Percentiles rank a stretch among this genome's conserved stretches.
Conservation (phyloP, 2,113 vertebrate genomes). For the Emydura subglobosa region DNA sequence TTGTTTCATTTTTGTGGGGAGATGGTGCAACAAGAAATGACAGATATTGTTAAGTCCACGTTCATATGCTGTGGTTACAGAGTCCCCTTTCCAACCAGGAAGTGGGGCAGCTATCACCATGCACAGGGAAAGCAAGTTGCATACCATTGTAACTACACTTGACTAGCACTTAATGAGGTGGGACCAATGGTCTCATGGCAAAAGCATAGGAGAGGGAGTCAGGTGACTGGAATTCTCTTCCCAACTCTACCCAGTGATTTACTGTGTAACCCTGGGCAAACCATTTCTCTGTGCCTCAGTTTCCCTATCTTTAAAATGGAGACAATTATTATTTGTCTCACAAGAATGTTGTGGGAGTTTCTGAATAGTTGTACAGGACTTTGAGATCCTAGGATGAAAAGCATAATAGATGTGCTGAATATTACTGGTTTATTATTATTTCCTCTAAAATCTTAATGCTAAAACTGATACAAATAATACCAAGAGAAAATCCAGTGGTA, state of each 20-base stretch:
- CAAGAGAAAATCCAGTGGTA: not conserved
- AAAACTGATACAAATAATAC: not conserved
- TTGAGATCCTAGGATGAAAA: not conserved
- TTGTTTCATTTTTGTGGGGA: fast-evolving
- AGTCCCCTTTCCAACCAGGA: not conserved
- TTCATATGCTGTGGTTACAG: not conserved
- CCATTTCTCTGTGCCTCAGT: not conserved
- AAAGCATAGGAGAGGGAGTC: not conserved
- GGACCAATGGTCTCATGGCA: not conserved
- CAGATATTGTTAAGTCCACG: not conserved
- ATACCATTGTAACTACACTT: not conserved
- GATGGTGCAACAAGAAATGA: not conserved
- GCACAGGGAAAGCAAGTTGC: not conserved
- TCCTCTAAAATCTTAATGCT: not conserved
- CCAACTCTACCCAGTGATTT: not conserved
- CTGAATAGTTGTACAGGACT: not conserved
- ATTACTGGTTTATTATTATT: not conserved
- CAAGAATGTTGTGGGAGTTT: not conserved
- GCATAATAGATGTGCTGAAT: not conserved
- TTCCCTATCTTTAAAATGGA: not conserved
- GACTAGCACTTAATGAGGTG: not conserved
- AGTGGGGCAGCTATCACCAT: not conserved
- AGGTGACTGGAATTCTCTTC: not conserved
- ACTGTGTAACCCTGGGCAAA: not conserved
- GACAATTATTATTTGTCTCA: not conserved